Evolutionary conservation across 2,888 invertebrate genomes (phyloP).

Genomic region (Trypoxylon attenuatum): DNA sequence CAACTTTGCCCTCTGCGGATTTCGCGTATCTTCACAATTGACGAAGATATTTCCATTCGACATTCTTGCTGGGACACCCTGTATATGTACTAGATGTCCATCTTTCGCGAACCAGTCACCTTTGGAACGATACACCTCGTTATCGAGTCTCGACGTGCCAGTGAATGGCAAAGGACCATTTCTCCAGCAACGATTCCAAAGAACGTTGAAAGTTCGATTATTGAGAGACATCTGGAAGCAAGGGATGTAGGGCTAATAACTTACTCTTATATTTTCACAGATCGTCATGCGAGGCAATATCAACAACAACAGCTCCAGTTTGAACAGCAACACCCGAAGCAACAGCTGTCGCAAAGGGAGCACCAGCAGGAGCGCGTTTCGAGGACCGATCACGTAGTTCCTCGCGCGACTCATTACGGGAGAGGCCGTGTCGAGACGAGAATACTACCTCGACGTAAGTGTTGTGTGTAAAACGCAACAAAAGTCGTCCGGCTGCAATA

Average conservation of each 20-base stretch:
- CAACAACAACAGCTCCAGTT: conserved; percentile 40
- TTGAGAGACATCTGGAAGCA: too few relatives aligned
- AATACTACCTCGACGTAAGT: conserved; percentile 60
- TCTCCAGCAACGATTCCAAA: not conserved
- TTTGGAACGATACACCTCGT: too few relatives aligned
- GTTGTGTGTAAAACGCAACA: conserved; percentile 61
- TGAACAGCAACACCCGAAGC: conserved; percentile 34
- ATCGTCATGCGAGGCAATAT: conserved; percentile 52
- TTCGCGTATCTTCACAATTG: too few relatives aligned
- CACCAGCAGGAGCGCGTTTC: conserved; percentile 41
- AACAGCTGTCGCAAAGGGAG: conserved; percentile 41
- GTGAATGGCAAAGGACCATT: not conserved
- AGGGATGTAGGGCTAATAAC: conserved; percentile 4
- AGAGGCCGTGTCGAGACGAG: conserved; percentile 61
- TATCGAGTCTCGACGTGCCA: too few relatives aligned
- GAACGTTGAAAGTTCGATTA: not conserved
- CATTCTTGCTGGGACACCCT: too few relatives aligned
- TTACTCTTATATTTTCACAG: conserved; percentile 45
- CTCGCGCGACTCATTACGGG: conserved; percentile 52
- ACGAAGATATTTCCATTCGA: too few relatives aligned
- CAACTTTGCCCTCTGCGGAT: too few relatives aligned
- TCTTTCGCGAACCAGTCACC: too few relatives aligned
- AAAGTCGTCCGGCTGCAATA: conserved; percentile 33
- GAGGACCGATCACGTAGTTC: conserved; percentile 45
- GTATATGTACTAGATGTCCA: too few relatives aligned